A percentile compares a stretch with the other conserved stretches of the same genome.
Conservation (phyloP, 1,140 invertebrate species). For the Drosophila guanche region DNA sequence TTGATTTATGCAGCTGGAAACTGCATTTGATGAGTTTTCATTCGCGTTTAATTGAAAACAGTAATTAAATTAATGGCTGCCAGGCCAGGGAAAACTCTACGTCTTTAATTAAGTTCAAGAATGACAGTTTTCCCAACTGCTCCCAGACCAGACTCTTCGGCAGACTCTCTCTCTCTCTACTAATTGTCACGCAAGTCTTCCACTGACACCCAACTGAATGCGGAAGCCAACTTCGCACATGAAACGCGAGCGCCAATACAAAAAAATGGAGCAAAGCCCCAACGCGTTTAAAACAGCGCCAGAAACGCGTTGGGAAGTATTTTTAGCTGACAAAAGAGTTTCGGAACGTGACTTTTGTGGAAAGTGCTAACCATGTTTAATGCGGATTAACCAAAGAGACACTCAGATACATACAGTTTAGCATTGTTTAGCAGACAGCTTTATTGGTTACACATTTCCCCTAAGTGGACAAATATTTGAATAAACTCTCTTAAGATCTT, state of each 20-base stretch:
- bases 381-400: background rate
- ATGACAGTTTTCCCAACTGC: constrained; percentile 21
- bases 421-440: no score
- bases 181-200: constrained; percentile 58
- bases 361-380: background rate
- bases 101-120: constrained; percentile 68
- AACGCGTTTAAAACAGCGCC: constrained; percentile 12
- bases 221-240: constrained; percentile 50
- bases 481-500: no score
- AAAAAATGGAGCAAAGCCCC: background rate
- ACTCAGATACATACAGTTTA: no score
- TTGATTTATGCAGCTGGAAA: constrained; percentile 74
- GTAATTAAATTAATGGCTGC: constrained; percentile 73
- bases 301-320: constrained; percentile 4
- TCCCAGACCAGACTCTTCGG: constrained; percentile 49
- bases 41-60: constrained; percentile 62
- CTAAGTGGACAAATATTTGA: no score
- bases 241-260: constrained; percentile 16
- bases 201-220: constrained; percentile 41
- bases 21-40: constrained; percentile 29
- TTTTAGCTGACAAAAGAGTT: constrained; percentile 26
- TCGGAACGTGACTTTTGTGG: constrained; percentile 28
- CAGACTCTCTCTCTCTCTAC: constrained; percentile 11
- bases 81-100: constrained; percentile 18
- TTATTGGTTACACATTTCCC: no score